Base-by-base conservation (phyloP, 2,797 vertebrate genomes). In the Coendou prehensilis region DNA sequence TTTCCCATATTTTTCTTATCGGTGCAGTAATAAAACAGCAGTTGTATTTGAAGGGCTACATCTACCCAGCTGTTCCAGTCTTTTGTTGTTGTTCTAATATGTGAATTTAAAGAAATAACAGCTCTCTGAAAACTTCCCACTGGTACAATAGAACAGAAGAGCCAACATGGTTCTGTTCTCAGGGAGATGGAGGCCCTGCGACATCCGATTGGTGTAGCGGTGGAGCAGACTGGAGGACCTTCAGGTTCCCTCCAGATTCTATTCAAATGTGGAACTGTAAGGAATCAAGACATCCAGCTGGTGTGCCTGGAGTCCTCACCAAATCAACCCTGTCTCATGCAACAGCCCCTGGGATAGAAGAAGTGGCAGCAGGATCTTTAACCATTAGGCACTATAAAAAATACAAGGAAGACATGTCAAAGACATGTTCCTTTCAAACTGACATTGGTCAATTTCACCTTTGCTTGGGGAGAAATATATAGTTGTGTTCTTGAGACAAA, bases 391-490 rank as follows among this genome's bases (percentile, higher is more conserved):
- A 6, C 14, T 80, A 56, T 64, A 9, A n/a, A 84, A 89, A 82
- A 33, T 82, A n/a, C 54, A 41, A 61, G 63, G 45, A 57, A 52
- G 47, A 37, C 5, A 15, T 63, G 41, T 2, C 26, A n/a, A 87
- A n/a, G 22, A 33, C 28, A 6, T 63, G 73, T 71, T 76, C 30
- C 47, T 78, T 93, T 94, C 67, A 95, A 81, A 95, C 37, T n/a
- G n/a, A 52, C 2, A 15, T 20, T 37, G 79, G 28, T 75, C 83
- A 30, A 17, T 76, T 94, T 90, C 57, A 87, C 15, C 63, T 75
- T 89, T 41, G 30, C 28, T 75, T 50, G 18, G 30, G n/a, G 73
- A 5, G 57, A 50, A 73, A 63, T 37, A 50, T 23, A 50, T 9
- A 10, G 26, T 57, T 89, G 50, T 64, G 9, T 56, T 92, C 47